Evolutionary conservation across 2,113 vertebrate genomes (phyloP), one percentile per base, ranked within the genome.

Genomic region (Caracal caracal): DNA sequence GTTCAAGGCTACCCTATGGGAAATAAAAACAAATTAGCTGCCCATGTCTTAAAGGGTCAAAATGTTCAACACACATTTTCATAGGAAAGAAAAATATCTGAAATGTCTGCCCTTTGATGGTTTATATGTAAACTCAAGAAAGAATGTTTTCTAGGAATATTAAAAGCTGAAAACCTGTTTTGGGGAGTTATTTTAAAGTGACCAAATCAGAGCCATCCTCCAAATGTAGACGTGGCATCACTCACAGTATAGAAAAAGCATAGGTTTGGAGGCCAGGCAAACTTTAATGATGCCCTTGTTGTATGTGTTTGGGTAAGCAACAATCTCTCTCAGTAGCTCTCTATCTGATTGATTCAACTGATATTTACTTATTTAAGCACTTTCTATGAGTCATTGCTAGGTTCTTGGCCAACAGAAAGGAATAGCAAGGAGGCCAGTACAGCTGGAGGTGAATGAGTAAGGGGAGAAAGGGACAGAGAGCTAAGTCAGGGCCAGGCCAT

Each of bases 11-110:
- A 70, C 22, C 16, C 11, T 20, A 47, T 33, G 33, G 94, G 24
- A 79, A 96, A 85, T 87, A 66, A 66, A 94, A 90, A 35, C 30
- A 83, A 83, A 88, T 88, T 6, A 90, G 20, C 2, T 37, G 90
- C n/a, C 47, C 51, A 51, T 30, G 43, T 76, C 51, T 92, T 78
- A 78, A 96, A 92, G 35, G n/a, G 24, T 33, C 61, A 92, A 79
- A 65, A 63, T 87, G 33, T 47, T 86, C 61, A 70, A 71, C 35
- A 53, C 22, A 88, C 20, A 47, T 65, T 91, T 93, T 82, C 43
- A 79, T 56, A 37, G 56, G 1, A 53, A 95, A 83, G 65, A 76
- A 80, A 87, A 84, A 35, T 22, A 70, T 8, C 11, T 40, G 28
- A 92, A 81, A 79, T 19, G 12, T 88, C 66, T 94, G 12, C 28